Conservation (phyloP, 2,797 vertebrate species). For the Parambassis ranga region DNA sequence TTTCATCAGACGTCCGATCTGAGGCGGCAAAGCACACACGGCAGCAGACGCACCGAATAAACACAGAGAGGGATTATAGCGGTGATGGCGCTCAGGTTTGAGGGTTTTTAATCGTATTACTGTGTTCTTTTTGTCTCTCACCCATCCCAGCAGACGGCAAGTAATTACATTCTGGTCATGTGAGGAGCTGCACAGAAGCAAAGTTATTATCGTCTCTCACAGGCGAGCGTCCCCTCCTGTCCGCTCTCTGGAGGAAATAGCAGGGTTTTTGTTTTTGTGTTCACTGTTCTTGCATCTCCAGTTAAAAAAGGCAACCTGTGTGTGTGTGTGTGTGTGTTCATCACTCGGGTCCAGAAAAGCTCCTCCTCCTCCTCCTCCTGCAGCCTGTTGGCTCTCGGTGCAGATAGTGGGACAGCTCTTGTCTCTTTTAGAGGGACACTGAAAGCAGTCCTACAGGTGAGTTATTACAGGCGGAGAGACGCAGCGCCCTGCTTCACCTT, state of each 20-base stretch:
- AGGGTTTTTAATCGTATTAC: conserved; percentile 29
- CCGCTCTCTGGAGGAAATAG: conserved; percentile 13
- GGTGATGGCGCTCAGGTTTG: conserved; percentile 26
- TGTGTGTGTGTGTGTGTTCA: not conserved
- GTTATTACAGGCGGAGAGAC: conserved; percentile 37
- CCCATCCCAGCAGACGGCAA: conserved; percentile 19
- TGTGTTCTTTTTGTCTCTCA: conserved; percentile 8
- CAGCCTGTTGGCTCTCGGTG: too few relatives aligned
- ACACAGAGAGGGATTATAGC: conserved; percentile 10
- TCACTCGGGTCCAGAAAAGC: conserved; percentile 6
- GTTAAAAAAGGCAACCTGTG: not conserved
- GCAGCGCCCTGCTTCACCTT: conserved; percentile 67
- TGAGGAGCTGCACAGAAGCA: conserved; percentile 48
- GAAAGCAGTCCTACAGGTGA: conserved; percentile 42
- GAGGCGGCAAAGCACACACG: not conserved
- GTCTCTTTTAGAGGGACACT: not conserved
- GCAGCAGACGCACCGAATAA: not conserved
- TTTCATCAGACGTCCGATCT: conserved; percentile 44
- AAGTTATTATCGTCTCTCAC: conserved; percentile 42
- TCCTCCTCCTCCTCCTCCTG: conserved; percentile 10
- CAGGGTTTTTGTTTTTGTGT: conserved; percentile 12
- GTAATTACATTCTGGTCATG: conserved; percentile 54
- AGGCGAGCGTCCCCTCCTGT: not conserved
- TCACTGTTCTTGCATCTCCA: not conserved
- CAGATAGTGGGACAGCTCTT: not conserved